Conservation (phyloP, 2,797 vertebrate species). For the Amblyopsis hoosieri region DNA sequence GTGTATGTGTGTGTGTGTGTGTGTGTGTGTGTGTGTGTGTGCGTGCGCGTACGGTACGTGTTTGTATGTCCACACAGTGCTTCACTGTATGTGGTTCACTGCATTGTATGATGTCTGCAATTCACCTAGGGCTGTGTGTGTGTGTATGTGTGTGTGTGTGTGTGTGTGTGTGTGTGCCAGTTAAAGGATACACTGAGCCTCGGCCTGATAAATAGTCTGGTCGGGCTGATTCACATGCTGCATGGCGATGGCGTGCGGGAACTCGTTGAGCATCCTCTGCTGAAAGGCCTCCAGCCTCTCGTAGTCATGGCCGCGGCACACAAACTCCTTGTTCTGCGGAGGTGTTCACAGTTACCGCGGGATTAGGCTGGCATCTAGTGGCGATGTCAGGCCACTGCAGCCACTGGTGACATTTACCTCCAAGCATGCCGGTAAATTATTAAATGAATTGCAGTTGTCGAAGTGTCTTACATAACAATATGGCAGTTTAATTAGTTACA, state of each 20-base stretch:
- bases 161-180: neutral
- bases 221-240: conserved; percentile 98
- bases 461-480: conserved; percentile 59
- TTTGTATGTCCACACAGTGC: neutral
- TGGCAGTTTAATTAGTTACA: neutral
- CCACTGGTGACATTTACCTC: conserved; percentile 7
- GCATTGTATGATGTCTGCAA: neutral
- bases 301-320: conserved; percentile 95
- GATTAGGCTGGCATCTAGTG: conserved; percentile 52
- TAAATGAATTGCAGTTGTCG: conserved; percentile 49
- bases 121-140: neutral
- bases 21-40: neutral
- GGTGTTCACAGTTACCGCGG: conserved; percentile 6
- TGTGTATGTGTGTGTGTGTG: neutral
- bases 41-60: conserved; percentile 13
- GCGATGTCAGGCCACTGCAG: conserved; percentile 28
- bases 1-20: neutral
- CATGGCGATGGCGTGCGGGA: conserved; percentile 97
- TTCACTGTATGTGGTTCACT: neutral
- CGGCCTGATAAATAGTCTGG: conserved; percentile 98
- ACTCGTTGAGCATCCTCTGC: conserved; percentile 95
- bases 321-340: conserved; percentile 94
- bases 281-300: conserved; percentile 96
- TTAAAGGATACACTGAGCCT: conserved; percentile 94
- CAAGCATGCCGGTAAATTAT: conserved; percentile 65